phyloP scores from a whole-genome alignment of 2,797 vertebrate species.

The Helarctos malayanus region DNA sequence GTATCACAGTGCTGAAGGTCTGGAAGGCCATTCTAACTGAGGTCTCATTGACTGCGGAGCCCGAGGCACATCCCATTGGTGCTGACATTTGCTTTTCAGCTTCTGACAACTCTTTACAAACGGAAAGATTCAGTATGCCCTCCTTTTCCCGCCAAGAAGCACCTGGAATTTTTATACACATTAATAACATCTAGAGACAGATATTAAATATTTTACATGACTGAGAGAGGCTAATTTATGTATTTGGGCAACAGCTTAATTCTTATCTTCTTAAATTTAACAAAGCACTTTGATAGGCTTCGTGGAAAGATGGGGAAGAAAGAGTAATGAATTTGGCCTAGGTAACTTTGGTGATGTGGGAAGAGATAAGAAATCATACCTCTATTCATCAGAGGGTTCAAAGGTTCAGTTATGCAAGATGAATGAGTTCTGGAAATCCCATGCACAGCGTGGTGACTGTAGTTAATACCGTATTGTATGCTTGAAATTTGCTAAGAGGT shows the following conservation, averaged over 20 bases:
- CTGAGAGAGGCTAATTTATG: background rate
- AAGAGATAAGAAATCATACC: background rate
- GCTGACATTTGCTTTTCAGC: background rate
- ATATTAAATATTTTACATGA: background rate
- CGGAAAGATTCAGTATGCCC: background rate
- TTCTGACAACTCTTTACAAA: background rate
- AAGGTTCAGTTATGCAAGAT: background rate
- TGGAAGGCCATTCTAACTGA: background rate
- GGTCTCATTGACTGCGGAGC: background rate
- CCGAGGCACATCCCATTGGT: background rate
- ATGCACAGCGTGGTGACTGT: background rate
- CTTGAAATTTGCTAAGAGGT: background rate
- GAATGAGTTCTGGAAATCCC: background rate
- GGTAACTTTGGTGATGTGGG: background rate
- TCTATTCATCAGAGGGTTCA: background rate
- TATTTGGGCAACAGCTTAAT: background rate
- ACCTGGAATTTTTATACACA: background rate
- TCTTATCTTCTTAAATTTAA: conserved; percentile 7
- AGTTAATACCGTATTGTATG: background rate
- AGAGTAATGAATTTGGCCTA: background rate
- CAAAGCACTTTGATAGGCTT: background rate
- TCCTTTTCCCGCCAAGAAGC: background rate
- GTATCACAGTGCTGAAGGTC: background rate
- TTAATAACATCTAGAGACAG: background rate
- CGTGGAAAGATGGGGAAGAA: background rate